These are phyloP conservation scores for Limosa lapponica DNA, from an alignment of 2,797 vertebrate species.

Conservation along the genomic window DNA sequence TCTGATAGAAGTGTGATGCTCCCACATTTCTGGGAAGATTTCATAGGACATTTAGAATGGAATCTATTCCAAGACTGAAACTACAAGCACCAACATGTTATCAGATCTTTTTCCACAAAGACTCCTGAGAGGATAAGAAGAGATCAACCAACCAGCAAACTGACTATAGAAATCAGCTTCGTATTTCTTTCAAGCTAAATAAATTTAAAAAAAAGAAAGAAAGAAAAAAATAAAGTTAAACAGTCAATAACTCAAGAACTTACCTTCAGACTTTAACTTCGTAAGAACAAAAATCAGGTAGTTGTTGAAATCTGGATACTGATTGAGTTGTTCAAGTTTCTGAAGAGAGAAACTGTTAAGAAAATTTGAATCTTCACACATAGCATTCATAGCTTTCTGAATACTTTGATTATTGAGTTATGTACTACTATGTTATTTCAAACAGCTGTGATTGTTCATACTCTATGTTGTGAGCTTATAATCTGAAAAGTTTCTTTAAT, in stretches of 20 bases:
- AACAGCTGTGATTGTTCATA: background rate
- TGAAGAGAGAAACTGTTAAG: conserved; percentile 83
- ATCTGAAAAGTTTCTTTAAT: background rate
- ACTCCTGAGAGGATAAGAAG: background rate
- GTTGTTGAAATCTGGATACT: conserved; percentile 98
- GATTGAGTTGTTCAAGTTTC: conserved; percentile 97
- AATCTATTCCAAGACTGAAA: background rate
- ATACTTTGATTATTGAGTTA: background rate
- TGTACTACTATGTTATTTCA: background rate
- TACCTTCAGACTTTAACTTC: conserved; percentile 97
- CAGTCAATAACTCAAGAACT: conserved; percentile 37
- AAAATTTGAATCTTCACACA: conserved; percentile 56
- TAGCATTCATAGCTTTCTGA: background rate
- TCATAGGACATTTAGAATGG: background rate
- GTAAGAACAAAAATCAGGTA: conserved; percentile 98
- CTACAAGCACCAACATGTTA: background rate
- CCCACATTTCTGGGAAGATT: background rate
- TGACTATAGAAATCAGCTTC: background rate
- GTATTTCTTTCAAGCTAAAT: background rate
- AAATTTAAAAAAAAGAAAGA: background rate
- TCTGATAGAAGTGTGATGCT: background rate
- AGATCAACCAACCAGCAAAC: too few relatives aligned
- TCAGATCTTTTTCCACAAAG: background rate
- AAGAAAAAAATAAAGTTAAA: background rate
- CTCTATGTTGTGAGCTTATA: background rate